Evolutionary conservation across 2,797 vertebrate species (phyloP).

Genomic region (Acipenser ruthenus): DNA sequence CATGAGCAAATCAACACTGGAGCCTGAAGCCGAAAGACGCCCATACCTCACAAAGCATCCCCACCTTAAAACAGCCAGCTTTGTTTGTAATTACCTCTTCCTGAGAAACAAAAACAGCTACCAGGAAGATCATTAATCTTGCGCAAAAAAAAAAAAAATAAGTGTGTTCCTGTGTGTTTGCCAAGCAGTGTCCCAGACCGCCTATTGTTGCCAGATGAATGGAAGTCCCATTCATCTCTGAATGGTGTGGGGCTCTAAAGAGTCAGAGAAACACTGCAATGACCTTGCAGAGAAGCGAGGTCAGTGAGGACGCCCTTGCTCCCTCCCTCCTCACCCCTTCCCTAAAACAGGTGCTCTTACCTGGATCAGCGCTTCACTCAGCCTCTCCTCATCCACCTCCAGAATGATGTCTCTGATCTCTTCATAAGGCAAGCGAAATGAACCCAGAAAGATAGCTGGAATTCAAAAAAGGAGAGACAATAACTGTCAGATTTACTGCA

Average conservation of each 20-base stretch:
- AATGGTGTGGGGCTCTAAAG: constrained; percentile 31
- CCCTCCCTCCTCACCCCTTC: not conserved
- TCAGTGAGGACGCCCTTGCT: constrained; percentile 20
- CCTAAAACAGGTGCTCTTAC: constrained; percentile 51
- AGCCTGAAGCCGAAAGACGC: not conserved
- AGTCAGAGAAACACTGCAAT: constrained; percentile 29
- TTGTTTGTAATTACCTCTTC: constrained; percentile 44
- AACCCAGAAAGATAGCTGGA: constrained; percentile 96
- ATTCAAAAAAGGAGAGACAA: constrained; percentile 20
- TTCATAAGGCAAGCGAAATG: constrained; percentile 93
- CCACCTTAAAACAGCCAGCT: constrained; percentile 32
- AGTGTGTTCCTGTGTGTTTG: constrained; percentile 45
- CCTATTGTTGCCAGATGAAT: constrained; percentile 52
- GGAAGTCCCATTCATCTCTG: constrained; percentile 37
- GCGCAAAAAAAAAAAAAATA: constrained; percentile 46
- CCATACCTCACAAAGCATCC: constrained; percentile 21
- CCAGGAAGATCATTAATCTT: constrained; percentile 63
- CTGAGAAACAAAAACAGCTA: constrained; percentile 42
- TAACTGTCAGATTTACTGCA: not conserved
- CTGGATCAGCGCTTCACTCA: constrained; percentile 94
- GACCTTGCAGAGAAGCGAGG: constrained; percentile 8
- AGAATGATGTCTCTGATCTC: constrained; percentile 91
- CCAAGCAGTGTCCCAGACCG: constrained; percentile 50
- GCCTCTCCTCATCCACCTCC: constrained; percentile 83
- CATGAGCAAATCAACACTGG: not conserved